These are phyloP conservation scores for Craseonycteris thonglongyai DNA, from an alignment of 2,113 vertebrate genomes.

Conservation along the genomic window DNA sequence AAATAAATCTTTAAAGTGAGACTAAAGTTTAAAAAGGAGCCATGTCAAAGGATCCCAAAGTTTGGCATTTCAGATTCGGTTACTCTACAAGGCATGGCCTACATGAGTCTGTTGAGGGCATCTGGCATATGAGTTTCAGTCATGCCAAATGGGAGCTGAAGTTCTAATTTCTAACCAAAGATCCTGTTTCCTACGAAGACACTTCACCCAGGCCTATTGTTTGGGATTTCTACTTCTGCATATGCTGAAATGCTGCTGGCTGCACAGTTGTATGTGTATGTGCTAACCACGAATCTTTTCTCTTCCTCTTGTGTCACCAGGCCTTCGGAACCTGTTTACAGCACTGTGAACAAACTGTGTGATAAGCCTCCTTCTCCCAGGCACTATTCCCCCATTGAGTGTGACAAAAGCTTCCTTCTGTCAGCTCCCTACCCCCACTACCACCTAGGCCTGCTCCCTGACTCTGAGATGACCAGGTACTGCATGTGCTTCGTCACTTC, in stretches of 20 bases:
- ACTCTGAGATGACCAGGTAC: constrained; percentile 96
- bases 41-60: neutral
- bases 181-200: neutral
- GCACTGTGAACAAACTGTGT: constrained; percentile 99
- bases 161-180: neutral
- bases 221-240: neutral
- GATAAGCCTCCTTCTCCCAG: constrained; percentile 95
- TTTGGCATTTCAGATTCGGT: neutral
- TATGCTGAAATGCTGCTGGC: neutral
- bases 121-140: neutral
- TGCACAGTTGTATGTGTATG: neutral
- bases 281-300: constrained; percentile 62
- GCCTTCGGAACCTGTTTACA: constrained; percentile 98
- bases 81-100: neutral
- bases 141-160: neutral
- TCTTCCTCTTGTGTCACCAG: constrained; percentile 85
- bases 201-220: neutral
- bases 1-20: neutral
- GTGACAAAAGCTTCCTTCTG: constrained; percentile 96
- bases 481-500: constrained; percentile 80
- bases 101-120: neutral
- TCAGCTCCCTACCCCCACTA: constrained; percentile 92
- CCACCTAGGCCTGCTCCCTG: constrained; percentile 95
- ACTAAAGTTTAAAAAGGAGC: neutral
- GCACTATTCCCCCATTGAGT: constrained; percentile 95